Base-by-base conservation (phyloP, 2,888 invertebrate species). In the Aplocera efformata region DNA sequence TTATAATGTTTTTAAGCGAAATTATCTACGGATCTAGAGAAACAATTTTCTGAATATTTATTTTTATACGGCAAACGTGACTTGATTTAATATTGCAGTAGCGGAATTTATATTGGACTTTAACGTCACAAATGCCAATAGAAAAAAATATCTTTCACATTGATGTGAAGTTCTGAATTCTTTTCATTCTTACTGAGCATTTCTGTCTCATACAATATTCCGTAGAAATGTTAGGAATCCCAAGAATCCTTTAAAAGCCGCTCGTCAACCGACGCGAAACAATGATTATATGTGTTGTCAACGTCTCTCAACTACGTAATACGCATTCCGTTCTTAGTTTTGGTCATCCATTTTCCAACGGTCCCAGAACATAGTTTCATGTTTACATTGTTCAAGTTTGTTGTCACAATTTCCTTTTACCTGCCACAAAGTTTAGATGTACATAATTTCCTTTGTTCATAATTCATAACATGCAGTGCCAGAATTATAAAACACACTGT, bases 191-290 rank as follows among this genome's bases (percentile, higher is more conserved):
- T 23, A 31, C 8, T 34, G 42, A 35, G 30, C 41, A 42, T 51
- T 38, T 31, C 45, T 40, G 34, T 48, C 47, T 36, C 46, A 41
- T 40, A 57, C 53, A 53, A 56, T 57, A 53, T 44, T 47, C 34
- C 24, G 51, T 42, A 57, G 47, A 57, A 64, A 72, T 71, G 71
- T 63, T 43, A 51, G 63, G 70, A 75, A 79, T 77, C 66, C 64
- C 42, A 51, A 62, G 70, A 75, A 79, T 77, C 66, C 64, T 65
- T 71, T 61, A 67, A 67, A 71, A 65, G 56, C 43, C 48, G 54
- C 34, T 31, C 42, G 34, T 45, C 45, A 37, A 50, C 48, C 42
- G 55, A 48, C 56, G 53, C 42, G 20, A 20, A 42, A 21, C 29
- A 24, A 50, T 43, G 34, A 60, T 17, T 2, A 17, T 3, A 51